Base-by-base conservation (phyloP, 2,888 invertebrate genomes). In the Chrysolina americana region DNA sequence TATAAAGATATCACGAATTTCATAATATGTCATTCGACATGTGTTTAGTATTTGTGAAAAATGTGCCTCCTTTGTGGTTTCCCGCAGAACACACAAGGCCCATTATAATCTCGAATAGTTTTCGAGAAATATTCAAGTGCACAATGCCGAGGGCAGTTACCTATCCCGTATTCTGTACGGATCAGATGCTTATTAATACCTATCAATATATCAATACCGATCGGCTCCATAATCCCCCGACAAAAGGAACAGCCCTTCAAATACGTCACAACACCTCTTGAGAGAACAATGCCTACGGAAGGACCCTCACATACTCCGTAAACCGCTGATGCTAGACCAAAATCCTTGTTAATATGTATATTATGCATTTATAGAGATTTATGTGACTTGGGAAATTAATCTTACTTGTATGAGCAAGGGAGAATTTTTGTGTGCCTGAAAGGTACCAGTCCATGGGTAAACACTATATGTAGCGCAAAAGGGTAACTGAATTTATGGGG, bases 261-360 rank as follows among this genome's bases (percentile, higher is more conserved):
- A 78, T 81, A 85, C 85, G 84, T 86, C 86, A 85, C 82, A 86
- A 87, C 87, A 87, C 86, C 87, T 87, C 87, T 86, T 83, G 80
- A 85, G 76, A 75, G 83, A 84, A 86, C 86, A 86, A 87, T 84
- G 83, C 82, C 82, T 81, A 75, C 50, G 41, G 56, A 63, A 70
- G 66, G 50, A 72, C 73, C 73, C 71, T 70, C 78, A 81, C 81
- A 79, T 79, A 81, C 84, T 82, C 81, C 79, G 82, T 82, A 85
- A 84, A 85, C 85, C 86, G 82, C 84, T 81, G 84, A 84, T 83
- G 84, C 83, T 82, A 80, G 73, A 80, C 82, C 82, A 83, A 85
- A 85, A 86, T 85, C 85, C 85, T 83, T 84, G 84, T 85, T 86
- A 86, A 85, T 86, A 85, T 84, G 84, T 84, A 79, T 84, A 83